A percentile compares a stretch with the other conserved stretches of the same genome.
Conservation (phyloP, 2,888 invertebrate species). For the Nomada lathburiana region DNA sequence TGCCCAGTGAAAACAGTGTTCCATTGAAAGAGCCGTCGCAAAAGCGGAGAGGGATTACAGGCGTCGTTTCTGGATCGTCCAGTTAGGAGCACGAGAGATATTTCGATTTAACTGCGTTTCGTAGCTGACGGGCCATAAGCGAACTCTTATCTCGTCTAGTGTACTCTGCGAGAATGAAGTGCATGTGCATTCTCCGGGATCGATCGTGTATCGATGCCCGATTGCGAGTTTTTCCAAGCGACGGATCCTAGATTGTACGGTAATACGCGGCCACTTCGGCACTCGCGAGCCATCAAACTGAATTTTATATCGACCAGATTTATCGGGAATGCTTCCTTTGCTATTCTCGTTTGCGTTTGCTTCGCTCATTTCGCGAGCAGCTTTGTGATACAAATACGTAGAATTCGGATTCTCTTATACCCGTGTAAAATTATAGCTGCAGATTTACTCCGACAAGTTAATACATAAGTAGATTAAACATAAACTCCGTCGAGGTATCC, state of each 20-base stretch:
- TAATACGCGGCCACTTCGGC: conserved; percentile 33
- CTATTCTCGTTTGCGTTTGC: neutral
- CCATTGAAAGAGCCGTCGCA: neutral
- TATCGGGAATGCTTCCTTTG: conserved; percentile 23
- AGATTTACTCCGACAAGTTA: neutral
- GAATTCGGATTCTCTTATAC: neutral
- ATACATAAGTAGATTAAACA: neutral
- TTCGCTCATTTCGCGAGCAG: neutral
- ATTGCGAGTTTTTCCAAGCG: conserved; percentile 2
- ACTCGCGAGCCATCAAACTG: conserved; percentile 10
- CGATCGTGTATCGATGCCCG: conserved; percentile 41
- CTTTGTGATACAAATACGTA: neutral
- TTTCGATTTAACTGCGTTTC: conserved; percentile 38
- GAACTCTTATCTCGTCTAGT: conserved; percentile 1
- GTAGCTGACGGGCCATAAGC: conserved; percentile 7
- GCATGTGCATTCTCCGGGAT: conserved; percentile 24
- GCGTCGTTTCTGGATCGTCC: conserved; percentile 27
- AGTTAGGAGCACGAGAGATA: conserved; percentile 40
- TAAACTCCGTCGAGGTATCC: too few species aligned
- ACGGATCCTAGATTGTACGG: conserved; percentile 18
- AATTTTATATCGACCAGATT: conserved; percentile 15
- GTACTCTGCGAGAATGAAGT: conserved; percentile 25
- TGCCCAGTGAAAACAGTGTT: neutral
- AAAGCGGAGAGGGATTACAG: conserved; percentile 8
- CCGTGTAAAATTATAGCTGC: neutral